Evolutionary conservation across 2,888 invertebrate species (phyloP), one percentile per base, ranked within the genome.

Genomic region (Boloria selene): DNA sequence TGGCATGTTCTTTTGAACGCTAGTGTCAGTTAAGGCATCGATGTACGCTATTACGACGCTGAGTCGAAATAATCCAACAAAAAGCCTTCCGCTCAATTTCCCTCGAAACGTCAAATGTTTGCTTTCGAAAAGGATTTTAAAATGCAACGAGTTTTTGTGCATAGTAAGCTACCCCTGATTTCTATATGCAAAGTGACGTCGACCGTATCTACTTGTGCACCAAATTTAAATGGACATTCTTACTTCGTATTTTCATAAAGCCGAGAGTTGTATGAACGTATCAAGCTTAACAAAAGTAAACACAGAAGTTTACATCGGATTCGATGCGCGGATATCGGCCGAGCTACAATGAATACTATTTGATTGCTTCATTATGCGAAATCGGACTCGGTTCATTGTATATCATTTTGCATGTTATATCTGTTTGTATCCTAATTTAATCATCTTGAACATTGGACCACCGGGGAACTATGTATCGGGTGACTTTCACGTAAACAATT

Each of bases 401-500:
- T 92, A 89, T 89, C 89, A 90, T 92, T 92, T 88, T 79, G 87
- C 85, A 88, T 86, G 87, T 88, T 90, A 88, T 88, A 87, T 90
- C 86, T 83, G 86, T 83, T 85, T 79, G 87, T 83, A 85, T 84
- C 90, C 91, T 87, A 91, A 92, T 92, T 92, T 91, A 90, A 91
- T 90, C 91, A 89, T 91, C 84, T 81, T 87, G 88, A 87, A 86
- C 88, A 88, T 88, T 89, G 91, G 92, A 91, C 92, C 91, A 91
- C 92, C 91, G 83, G 85, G 75, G 76, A 81, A 82, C 75, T 75
- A 77, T 82, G 83, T 79, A 85, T 83, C 86, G 87, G 89, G 85
- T 86, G 87, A 84, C 78, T 84, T 78, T 75, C 83, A 77, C 76
- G 82, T 82, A 17, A 82, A 78, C 76, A 83, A 84, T 84, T 87